Conservation (phyloP, 2,797 vertebrate genomes). For the Catostomus latipinnis region DNA sequence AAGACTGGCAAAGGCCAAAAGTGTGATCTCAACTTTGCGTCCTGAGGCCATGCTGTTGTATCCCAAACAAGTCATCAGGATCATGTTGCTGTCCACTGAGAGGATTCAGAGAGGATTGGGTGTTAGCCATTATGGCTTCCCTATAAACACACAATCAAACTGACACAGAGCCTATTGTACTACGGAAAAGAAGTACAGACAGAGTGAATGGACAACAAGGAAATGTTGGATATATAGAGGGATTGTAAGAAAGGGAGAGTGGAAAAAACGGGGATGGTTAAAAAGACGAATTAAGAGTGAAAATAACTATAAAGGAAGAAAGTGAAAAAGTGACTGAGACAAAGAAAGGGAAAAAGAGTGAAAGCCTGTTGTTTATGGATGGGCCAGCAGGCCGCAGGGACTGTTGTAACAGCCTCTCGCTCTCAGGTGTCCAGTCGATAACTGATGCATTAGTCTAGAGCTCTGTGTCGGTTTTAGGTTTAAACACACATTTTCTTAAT, state of each 20-base stretch:
- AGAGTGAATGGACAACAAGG: slow-evolving; percentile 23
- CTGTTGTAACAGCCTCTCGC: slow-evolving; percentile 69
- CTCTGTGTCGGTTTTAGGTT: slow-evolving; percentile 80
- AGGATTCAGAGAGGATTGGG: slow-evolving; percentile 66
- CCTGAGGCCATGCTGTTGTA: slow-evolving; percentile 27
- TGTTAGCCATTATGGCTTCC: slow-evolving; percentile 62
- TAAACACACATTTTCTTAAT: slow-evolving; percentile 88
- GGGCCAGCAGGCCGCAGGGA: slow-evolving; percentile 68
- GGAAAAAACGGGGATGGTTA: slow-evolving; percentile 53
- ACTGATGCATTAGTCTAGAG: slow-evolving; percentile 84
- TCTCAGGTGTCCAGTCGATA: slow-evolving; percentile 86
- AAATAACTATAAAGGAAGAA: neutral
- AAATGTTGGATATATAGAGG: slow-evolving; percentile 7
- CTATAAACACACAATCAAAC: slow-evolving; percentile 59
- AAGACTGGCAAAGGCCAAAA: slow-evolving; percentile 7
- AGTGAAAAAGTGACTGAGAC: slow-evolving; percentile 26
- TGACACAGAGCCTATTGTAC: slow-evolving; percentile 50
- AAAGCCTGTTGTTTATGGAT: slow-evolving; percentile 69
- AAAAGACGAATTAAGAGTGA: slow-evolving; percentile 50
- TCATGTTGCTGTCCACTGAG: slow-evolving; percentile 71
- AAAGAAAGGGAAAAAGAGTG: slow-evolving; percentile 34
- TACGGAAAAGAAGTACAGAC: slow-evolving; percentile 50
- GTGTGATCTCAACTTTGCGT: slow-evolving; percentile 7
- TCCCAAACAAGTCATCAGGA: slow-evolving; percentile 66
- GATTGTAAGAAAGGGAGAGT: slow-evolving; percentile 12